Percentiles rank a stretch among this genome's conserved stretches.
These are phyloP conservation scores for Bibio marci DNA, from an alignment of 2,888 invertebrate species.

Conservation along the genomic window DNA sequence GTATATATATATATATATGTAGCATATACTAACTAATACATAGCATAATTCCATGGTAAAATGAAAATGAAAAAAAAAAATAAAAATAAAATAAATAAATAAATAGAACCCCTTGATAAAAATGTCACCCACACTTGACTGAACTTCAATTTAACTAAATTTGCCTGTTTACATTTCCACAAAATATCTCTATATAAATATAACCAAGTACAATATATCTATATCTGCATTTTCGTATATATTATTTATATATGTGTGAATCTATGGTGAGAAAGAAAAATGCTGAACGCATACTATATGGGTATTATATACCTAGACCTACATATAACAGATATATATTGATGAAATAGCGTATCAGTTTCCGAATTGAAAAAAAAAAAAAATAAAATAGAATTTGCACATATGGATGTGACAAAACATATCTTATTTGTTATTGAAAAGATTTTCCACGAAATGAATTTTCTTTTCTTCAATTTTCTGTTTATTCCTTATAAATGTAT, in stretches of 20 bases:
- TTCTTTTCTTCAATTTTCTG: no score
- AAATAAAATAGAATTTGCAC: neutral
- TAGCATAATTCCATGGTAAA: no score
- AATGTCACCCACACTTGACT: constrained; percentile 2
- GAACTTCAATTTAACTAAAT: constrained; percentile 3
- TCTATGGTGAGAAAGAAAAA: neutral
- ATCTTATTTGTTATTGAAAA: no score
- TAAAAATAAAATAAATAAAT: neutral
- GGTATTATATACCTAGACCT: no score
- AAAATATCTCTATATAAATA: neutral
- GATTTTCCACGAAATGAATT: no score
- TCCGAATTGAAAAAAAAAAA: neutral
- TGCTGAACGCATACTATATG: constrained; percentile 1
- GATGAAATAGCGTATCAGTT: constrained; percentile 1
- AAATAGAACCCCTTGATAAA: constrained; percentile 1
- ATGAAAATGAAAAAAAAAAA: no score
- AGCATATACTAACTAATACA: no score
- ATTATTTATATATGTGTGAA: neutral
- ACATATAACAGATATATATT: neutral
- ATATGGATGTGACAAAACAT: constrained; percentile 2
- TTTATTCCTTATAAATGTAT: no score
- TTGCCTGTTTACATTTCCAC: constrained; percentile 2
- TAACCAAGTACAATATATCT: neutral
- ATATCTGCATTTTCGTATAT: neutral
- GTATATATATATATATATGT: no score